Conservation (phyloP, 2,113 vertebrate species). For the Cygnus buccinator region DNA sequence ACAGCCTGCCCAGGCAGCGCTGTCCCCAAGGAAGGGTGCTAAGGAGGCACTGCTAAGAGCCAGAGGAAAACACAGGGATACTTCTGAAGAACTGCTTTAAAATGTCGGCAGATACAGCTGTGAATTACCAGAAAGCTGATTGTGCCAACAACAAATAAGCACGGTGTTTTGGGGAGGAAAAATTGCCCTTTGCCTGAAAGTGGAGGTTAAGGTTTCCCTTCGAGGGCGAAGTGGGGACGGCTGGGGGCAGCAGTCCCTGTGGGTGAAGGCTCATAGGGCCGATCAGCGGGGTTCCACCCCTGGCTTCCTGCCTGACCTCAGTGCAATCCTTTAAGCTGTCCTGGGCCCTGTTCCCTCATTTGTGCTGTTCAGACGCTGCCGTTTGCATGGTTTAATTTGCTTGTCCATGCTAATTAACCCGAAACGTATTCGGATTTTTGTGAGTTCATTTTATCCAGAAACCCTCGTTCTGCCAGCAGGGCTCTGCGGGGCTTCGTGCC, state of each 20-base stretch:
- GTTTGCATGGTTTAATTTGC: background rate
- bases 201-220: background rate
- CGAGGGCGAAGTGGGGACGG: too few relatives aligned
- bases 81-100: background rate
- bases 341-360: too few relatives aligned
- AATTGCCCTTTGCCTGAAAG: fast-evolving
- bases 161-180: background rate
- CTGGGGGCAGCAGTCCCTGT: background rate
- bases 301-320: background rate
- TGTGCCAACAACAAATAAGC: background rate
- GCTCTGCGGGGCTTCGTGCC: background rate
- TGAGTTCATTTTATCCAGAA: background rate
- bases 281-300: too few relatives aligned
- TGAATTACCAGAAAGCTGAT: background rate
- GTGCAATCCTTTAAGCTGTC: background rate
- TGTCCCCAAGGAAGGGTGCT: too few relatives aligned
- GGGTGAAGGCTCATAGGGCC: background rate
- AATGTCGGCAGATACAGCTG: background rate
- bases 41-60: background rate
- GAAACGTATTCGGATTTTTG: too few relatives aligned
- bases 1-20: background rate
- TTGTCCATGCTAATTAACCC: background rate
- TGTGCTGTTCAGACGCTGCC: background rate
- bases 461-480: background rate
- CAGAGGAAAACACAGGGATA: background rate